Base-by-base conservation (phyloP, 2,797 vertebrate species). In the Chelidonichthys spinosus region DNA sequence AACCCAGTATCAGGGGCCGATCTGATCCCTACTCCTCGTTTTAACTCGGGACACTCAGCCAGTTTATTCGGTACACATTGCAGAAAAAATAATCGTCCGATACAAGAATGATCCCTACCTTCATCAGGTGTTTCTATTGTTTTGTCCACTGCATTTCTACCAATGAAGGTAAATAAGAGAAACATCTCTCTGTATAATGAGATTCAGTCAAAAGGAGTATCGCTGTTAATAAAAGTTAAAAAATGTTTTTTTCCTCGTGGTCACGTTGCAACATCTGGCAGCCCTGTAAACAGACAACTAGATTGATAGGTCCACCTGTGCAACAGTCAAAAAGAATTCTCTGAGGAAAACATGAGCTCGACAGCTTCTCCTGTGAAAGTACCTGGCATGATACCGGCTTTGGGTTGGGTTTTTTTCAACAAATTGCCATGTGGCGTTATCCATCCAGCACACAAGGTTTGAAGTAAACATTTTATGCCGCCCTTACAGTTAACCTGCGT, bases 301-400 rank as follows among this genome's bases (percentile, higher is more conserved):
- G 93, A 94, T 93, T 93, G 91, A 95, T 92, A 72, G 92, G 82
- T 87, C 89, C 93, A 94, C 90, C 93, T 95, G 94, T 78, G 90
- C 85, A 25, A 65, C 85, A 92, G 83, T 90, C 87, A 89, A 85
- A 82, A 76, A 73, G 53, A 66, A 87, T 77, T 83, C 91, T 90
- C 89, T 37, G 4, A 83, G 92, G 90, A 89, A 78, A 79, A 74
- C 74, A 73, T 85, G 46, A 76, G 74, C 70, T 83, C 49, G 78
- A 74, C 83, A 89, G 80, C 56, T 85, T 86, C 83, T 72, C 74
- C 68, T 69, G 36, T 65, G 72, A 83, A 88, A 87, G 68, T 72
- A 58, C 35, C 50, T 81, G 77, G 62, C 85, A 78, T 32, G 33
- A 64, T 42, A 63, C 63, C 14, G 35, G 39, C 14, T 68, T 49